phyloP scores from a whole-genome alignment of 2,888 invertebrate genomes.

The Anaspis maculata region DNA sequence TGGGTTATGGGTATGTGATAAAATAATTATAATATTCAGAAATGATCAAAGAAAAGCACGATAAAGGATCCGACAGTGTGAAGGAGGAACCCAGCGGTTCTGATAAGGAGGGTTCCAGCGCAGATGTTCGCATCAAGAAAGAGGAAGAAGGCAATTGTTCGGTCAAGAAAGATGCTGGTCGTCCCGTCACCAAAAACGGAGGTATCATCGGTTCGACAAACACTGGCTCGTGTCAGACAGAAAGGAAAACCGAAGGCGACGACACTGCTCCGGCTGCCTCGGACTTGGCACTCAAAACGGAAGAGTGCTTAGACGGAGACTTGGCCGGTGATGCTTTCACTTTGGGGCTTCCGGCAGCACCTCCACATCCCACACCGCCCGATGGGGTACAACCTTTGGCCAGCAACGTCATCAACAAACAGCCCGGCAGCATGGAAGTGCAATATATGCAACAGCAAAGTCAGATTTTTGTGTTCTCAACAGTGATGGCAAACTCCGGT shows the following conservation, averaged over 20 bases:
- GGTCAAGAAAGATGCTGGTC: slow-evolving; percentile 36
- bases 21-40: slow-evolving; percentile 21
- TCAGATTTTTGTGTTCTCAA: slow-evolving; percentile 96
- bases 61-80: slow-evolving; percentile 41
- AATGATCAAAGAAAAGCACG: slow-evolving; percentile 45
- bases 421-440: slow-evolving; percentile 74
- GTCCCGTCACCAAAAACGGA: slow-evolving; percentile 40
- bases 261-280: slow-evolving; percentile 17
- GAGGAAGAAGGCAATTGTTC: slow-evolving; percentile 34
- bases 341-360: slow-evolving; percentile 30
- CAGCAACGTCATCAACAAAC: slow-evolving; percentile 71
- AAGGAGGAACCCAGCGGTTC: slow-evolving; percentile 43
- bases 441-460: slow-evolving; percentile 92
- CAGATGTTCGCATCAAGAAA: slow-evolving; percentile 39
- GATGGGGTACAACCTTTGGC: slow-evolving; percentile 66
- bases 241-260: slow-evolving; percentile 35
- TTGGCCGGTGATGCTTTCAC: slow-evolving; percentile 37
- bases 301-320: slow-evolving; percentile 38
- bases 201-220: slow-evolving; percentile 42
- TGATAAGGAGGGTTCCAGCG: slow-evolving; percentile 37
- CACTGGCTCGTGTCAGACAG: slow-evolving; percentile 37
- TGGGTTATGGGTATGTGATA: too few relatives aligned
- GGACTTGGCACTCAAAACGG: slow-evolving; percentile 34
- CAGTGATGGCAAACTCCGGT: slow-evolving; percentile 87
- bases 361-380: slow-evolving; percentile 41